A percentile compares a stretch with the other conserved stretches of the same genome.
Conservation (phyloP, 2,888 invertebrate genomes). For the Melanophora roralis region DNA sequence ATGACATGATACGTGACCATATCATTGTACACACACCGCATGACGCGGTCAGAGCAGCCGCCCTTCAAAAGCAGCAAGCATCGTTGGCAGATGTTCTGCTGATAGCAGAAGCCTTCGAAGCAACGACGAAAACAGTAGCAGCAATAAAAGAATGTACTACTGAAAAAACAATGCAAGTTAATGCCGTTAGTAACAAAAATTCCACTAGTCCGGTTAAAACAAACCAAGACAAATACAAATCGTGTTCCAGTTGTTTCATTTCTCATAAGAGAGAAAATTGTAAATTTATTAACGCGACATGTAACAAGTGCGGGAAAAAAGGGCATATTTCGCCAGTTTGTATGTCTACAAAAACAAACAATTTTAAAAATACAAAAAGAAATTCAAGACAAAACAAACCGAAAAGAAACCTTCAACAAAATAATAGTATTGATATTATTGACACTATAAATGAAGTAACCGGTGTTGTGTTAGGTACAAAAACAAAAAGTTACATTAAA, state of each 20-base stretch:
- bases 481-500: no score
- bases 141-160: no score
- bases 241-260: no score
- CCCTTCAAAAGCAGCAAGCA: conserved; percentile 55
- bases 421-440: conserved; percentile 3
- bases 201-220: no score
- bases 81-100: conserved; percentile 49
- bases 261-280: conserved; percentile 9
- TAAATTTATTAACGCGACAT: conserved; percentile 47
- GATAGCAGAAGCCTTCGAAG: conserved; percentile 57
- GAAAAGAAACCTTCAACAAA: no score
- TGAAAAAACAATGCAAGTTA: no score
- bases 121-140: conserved; percentile 48
- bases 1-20: conserved; percentile 58
- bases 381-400: no score
- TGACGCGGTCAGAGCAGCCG: conserved; percentile 55
- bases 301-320: conserved; percentile 17
- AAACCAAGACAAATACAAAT: no score
- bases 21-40: conserved; percentile 56
- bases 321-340: neutral
- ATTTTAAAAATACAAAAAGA: no score
- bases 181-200: no score
- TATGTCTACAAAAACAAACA: no score
- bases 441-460: conserved; percentile 24
- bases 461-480: no score